A percentile compares a stretch with the other conserved stretches of the same genome.
phyloP scores from a whole-genome alignment of 2,888 invertebrate genomes.

The Crioceris asparagi region DNA sequence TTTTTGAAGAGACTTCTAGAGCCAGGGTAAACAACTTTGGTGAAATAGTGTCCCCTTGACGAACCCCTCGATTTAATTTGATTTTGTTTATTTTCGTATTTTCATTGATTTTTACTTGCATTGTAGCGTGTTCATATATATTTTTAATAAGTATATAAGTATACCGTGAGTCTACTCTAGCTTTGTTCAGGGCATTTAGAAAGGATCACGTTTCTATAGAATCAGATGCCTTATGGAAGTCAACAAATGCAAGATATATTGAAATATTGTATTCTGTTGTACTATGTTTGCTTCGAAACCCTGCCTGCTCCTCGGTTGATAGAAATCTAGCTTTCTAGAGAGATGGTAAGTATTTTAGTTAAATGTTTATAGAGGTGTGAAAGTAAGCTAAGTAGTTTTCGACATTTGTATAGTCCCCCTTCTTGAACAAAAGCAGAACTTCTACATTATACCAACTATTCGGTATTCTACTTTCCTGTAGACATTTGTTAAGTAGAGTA shows the following conservation, averaged over 20 bases:
- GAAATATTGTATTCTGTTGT: neutral
- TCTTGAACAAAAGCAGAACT: neutral
- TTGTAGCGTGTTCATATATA: neutral
- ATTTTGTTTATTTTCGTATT: neutral
- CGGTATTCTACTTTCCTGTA: too few species aligned
- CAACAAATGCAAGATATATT: neutral
- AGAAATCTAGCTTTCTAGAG: neutral
- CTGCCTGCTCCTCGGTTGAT: neutral
- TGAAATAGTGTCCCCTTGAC: neutral
- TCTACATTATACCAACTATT: neutral
- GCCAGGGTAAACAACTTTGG: too few species aligned
- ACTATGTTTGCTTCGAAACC: neutral
- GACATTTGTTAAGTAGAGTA: too few species aligned
- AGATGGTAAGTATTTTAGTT: neutral
- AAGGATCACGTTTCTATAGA: neutral
- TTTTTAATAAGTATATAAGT: neutral
- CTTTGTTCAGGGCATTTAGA: neutral
- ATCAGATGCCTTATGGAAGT: neutral
- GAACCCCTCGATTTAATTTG: neutral
- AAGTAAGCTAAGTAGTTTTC: neutral
- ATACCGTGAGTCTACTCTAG: neutral
- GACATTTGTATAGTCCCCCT: neutral
- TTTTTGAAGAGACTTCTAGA: neutral
- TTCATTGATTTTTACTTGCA: neutral
- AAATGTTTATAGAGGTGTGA: neutral